Base-by-base conservation (phyloP, 1,140 invertebrate species). In the Lanistes nyassanus region DNA sequence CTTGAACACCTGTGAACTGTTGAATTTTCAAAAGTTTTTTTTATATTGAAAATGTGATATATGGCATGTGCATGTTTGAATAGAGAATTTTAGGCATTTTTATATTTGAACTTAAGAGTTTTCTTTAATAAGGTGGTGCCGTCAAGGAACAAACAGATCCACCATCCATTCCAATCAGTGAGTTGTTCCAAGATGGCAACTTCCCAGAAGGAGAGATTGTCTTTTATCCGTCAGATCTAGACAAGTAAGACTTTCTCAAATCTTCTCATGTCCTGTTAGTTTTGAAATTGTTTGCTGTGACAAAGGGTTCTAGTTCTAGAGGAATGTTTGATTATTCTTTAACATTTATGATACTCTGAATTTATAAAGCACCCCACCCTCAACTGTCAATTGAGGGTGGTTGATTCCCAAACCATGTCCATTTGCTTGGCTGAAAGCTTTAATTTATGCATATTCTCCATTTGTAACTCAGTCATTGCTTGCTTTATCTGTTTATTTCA, bases 151-250 rank as follows among this genome's bases (percentile, higher is more conserved):
- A 96, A 89, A 96, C 95, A 19, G 92, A 93, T 88, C 96, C 96
- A 26, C 96, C 97, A 19, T 92, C 94, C 26, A 92, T 98, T 82
- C 94, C 97, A 0, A 94, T 99, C 80, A 90, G 92, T 0, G 94
- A 97, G 73, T 90, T 98, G 6, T 99, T 93, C 85, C 92, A 95
- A 7, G 93, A 96, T 91, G 95, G 94, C 88, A 92, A 92, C 78
- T 91, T 82, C 82, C 91, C 91, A 26, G 84, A 88, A 73, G 91
- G 91, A 58, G 85, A 92, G 84, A 87, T 90, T 60, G 82, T 87
- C 74, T 87, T 90, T 67, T 89, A 91, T 78, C 85, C 87, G 39
- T 80, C 78, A 51, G 75, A 80, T 56, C 75, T 83, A 74, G 90
- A 90, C 80, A 82, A 80, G 87, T 88, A 84, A 73, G 77, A 47